These are phyloP conservation scores for Meghimatium bilineatum DNA, from an alignment of 2,888 invertebrate genomes.

Conservation along the genomic window DNA sequence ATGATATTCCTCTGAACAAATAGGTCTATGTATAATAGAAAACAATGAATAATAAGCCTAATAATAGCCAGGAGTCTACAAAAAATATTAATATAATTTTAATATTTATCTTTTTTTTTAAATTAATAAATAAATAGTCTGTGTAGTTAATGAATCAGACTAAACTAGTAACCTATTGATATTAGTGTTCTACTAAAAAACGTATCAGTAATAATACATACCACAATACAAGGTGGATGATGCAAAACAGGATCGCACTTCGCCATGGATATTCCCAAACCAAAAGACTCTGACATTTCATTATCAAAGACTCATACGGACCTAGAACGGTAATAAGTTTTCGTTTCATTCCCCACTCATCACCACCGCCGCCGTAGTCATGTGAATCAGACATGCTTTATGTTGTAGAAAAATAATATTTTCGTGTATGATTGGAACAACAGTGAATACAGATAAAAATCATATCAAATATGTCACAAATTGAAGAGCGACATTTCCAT, in stretches of 20 bases:
- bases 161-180: too few relatives aligned
- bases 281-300: constrained; percentile 74
- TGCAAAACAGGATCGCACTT: constrained; percentile 72
- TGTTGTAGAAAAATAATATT: neutral
- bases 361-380: constrained; percentile 30
- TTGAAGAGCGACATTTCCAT: neutral
- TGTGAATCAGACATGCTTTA: constrained; percentile 48
- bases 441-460: neutral
- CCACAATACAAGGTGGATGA: constrained; percentile 76
- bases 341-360: constrained; percentile 55
- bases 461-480: neutral
- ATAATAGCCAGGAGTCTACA: too few relatives aligned
- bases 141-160: too few relatives aligned
- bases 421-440: neutral
- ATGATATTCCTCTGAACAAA: too few relatives aligned
- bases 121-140: too few relatives aligned
- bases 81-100: too few relatives aligned
- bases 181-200: too few relatives aligned
- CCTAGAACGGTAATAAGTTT: constrained; percentile 62
- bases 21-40: too few relatives aligned
- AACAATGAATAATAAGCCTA: too few relatives aligned
- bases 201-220: too few relatives aligned
- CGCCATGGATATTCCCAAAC: constrained; percentile 76
- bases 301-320: constrained; percentile 74
- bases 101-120: too few relatives aligned